These are phyloP conservation scores for Drosophila kikkawai DNA, from an alignment of 1,140 invertebrate species.

Conservation along the genomic window DNA sequence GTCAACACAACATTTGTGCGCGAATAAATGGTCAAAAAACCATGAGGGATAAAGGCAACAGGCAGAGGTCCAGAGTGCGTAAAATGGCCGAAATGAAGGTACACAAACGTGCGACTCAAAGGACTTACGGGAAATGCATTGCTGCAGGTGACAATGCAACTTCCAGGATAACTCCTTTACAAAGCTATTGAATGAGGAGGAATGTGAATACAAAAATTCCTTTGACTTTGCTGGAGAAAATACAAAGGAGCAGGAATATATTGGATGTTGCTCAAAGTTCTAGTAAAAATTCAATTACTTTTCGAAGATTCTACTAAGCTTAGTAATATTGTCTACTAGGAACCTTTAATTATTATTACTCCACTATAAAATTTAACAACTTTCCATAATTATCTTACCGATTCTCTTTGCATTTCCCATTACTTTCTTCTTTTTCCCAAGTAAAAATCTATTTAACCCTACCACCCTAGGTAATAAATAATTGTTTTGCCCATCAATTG, in stretches of 20 bases:
- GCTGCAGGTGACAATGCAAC: slow-evolving; percentile 13
- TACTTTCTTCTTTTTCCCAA: too few relatives aligned
- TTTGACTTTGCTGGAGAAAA: neutral
- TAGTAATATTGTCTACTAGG: accelerated
- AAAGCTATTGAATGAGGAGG: neutral
- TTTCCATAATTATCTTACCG: neutral
- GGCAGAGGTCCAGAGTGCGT: neutral
- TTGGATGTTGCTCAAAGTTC: neutral
- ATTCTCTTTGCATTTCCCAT: neutral
- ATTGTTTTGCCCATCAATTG: slow-evolving; percentile 31
- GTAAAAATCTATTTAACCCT: neutral
- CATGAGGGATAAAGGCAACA: slow-evolving; percentile 10
- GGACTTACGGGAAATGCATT: neutral
- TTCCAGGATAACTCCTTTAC: neutral
- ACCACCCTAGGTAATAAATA: slow-evolving; percentile 19
- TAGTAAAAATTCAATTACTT: neutral
- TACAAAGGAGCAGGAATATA: neutral
- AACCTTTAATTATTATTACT: too few relatives aligned
- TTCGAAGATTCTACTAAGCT: accelerated
- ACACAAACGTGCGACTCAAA: neutral
- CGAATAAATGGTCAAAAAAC: slow-evolving; percentile 17
- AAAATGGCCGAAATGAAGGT: slow-evolving; percentile 4
- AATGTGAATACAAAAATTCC: too few relatives aligned
- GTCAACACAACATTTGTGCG: slow-evolving; percentile 29
- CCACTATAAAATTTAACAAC: neutral